phyloP scores from a whole-genome alignment of 2,113 vertebrate species.

The Mesembrinibis cayennensis region DNA sequence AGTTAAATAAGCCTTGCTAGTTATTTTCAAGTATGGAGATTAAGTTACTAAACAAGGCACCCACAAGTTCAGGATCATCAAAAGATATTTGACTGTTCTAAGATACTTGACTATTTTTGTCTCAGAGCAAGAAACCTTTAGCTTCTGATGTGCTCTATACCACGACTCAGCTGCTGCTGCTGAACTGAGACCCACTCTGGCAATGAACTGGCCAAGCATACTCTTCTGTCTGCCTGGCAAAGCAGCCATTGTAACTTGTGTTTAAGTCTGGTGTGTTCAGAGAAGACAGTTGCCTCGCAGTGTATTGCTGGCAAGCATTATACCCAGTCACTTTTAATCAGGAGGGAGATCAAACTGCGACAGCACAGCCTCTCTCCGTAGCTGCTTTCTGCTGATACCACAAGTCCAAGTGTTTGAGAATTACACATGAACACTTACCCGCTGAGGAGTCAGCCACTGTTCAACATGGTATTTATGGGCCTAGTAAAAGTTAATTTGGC shows the following conservation, averaged over 20 bases:
- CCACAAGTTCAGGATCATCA: neutral
- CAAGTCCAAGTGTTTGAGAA: neutral
- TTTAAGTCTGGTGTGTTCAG: neutral
- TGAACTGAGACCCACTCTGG: neutral
- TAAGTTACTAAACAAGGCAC: neutral
- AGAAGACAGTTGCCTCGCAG: neutral
- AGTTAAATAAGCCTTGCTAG: neutral
- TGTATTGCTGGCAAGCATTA: neutral
- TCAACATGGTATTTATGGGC: neutral
- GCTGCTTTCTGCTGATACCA: neutral
- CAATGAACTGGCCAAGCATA: accelerated
- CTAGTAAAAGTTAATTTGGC: neutral
- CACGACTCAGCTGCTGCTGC: neutral
- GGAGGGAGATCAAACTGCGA: neutral
- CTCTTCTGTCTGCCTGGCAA: neutral
- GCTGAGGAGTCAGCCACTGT: neutral
- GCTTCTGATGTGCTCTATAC: neutral
- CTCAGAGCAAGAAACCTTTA: neutral
- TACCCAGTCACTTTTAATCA: neutral
- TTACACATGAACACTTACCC: accelerated
- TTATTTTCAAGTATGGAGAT: neutral
- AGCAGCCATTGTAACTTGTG: neutral
- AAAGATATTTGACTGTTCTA: neutral
- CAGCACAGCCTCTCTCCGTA: neutral
- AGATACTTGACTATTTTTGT: neutral